Conservation (phyloP, 2,888 invertebrate genomes). For the Endotricha flammealis region DNA sequence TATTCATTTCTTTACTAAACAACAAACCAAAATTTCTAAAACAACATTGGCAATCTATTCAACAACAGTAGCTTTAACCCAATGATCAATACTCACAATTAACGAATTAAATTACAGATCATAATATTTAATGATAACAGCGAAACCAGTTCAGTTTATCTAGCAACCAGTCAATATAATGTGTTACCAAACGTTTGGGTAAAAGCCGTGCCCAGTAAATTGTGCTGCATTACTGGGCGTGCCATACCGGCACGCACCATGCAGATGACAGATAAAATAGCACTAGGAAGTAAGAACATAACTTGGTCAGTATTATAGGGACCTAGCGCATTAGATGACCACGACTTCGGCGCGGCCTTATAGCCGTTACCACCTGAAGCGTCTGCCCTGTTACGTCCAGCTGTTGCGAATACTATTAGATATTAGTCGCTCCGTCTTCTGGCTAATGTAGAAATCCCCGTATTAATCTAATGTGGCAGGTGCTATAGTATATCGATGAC, state of each 20-base stretch:
- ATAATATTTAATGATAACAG: slow-evolving; percentile 3
- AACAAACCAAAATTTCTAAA: no score
- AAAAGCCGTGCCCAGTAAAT: slow-evolving; percentile 3
- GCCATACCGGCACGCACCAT: slow-evolving; percentile 32
- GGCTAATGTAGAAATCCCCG: no score
- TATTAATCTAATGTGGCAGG: no score
- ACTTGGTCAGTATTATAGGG: slow-evolving; percentile 4
- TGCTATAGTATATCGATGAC: no score
- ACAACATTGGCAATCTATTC: no score
- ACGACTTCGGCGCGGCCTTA: no score
- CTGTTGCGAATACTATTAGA: no score
- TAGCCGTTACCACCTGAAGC: no score
- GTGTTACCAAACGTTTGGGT: slow-evolving; percentile 2
- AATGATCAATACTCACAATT: no score
- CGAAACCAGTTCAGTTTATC: slow-evolving; percentile 3
- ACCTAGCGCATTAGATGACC: not conserved
- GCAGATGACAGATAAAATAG: slow-evolving; percentile 34
- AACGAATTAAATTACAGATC: not conserved
- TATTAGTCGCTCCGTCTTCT: no score
- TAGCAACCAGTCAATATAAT: slow-evolving; percentile 3
- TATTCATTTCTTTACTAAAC: no score
- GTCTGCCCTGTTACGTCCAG: no score
- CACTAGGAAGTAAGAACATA: slow-evolving; percentile 17
- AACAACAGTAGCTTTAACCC: slow-evolving; percentile 1
- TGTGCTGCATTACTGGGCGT: slow-evolving; percentile 25